Evolutionary conservation across 2,888 invertebrate genomes (phyloP), one percentile per base, ranked within the genome.

Genomic region (Apomyelois bistriatella): DNA sequence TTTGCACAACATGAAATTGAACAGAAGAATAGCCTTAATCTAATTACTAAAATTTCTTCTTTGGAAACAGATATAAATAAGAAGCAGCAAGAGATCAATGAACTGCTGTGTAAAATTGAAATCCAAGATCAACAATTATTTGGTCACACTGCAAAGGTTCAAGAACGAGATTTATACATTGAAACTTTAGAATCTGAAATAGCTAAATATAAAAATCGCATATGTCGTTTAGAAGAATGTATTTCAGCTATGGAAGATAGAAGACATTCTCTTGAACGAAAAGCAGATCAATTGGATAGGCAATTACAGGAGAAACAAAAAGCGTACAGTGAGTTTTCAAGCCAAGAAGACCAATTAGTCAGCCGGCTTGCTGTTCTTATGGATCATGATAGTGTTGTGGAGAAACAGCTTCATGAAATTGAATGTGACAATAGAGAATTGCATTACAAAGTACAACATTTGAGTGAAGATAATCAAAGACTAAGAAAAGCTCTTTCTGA

Each of bases 91-190:
- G 75, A 85, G 59, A 81, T 91, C 42, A 54, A 66, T 8, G 82
- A 85, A 53, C 67, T 90, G 48, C 58, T 74, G 16, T 71, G 68
- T 52, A 79, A 82, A 65, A 60, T 89, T 43, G 82, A 84, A 59
- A 62, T 71, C 53, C 64, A 81, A 35, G 80, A 82, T 56, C 76
- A 82, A 67, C 77, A 78, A 60, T 71, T 85, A 60, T 85, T 77
- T 70, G 91, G 91, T 3, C 84, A 92, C 50, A 92, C 94, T 57
- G 94, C 94, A 1, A 95, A 95, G 79, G 76, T 96, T 9, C 94
- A 94, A 72, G 95, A 96, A 75, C 89, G 94, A 57, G 94, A 95
- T 70, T 89, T 94, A 47, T 94, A 94, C 58, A 94, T 95, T 53
- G 95, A 96, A 76, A 93, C 92, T 37, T 82, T 95, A 54, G 94